Evolutionary conservation across 2,113 vertebrate species (phyloP), one percentile per base, ranked within the genome.

Genomic region (Strix uralensis): DNA sequence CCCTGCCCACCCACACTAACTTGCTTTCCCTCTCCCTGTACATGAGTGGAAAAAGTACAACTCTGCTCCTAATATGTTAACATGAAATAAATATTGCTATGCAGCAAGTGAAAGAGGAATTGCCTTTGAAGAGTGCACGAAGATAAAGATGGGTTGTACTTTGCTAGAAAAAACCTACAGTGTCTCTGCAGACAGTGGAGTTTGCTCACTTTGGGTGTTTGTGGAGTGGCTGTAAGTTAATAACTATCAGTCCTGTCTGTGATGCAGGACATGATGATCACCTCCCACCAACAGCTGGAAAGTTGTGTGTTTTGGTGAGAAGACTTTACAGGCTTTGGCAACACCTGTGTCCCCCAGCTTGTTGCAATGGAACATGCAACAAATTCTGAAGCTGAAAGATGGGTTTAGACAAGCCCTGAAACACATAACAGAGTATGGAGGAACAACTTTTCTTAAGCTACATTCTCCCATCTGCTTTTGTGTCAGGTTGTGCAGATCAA

Each of bases 291-390:
- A 29, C 10, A 32, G 42, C 75, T 71, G 63, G 21, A 2, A 11
- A 25, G 13, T 15, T 40, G 9, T 49, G 25, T 1, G 2, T n/a
- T 54, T 70, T 36, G 29, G 6, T 6, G 3, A 61, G 7, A 54
- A 25, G 54, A 6, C 8, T 34, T 83, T 52, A 7, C 34, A 62
- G 32, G 46, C 38, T 90, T 91, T 66, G 26, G 27, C 27, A 44
- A 18, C 7, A 27, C 1, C 26, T 40, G 20, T 46, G 20, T 27
- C 10, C 66, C 13, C 23, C 12, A 26, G 29, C 20, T 83, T 38
- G 16, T 12, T 77, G 47, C 47, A 71, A 8, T 11, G 42, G 30
- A 81, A 47, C 7, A 19, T 1, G 2, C 0, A 0, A 36, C 34
- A 72, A 44, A 25, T 26, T 36, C 21, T 3, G 4, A 44, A 88